Evolutionary conservation across 2,797 vertebrate genomes (phyloP).

Genomic region (Podarcis siculus): DNA sequence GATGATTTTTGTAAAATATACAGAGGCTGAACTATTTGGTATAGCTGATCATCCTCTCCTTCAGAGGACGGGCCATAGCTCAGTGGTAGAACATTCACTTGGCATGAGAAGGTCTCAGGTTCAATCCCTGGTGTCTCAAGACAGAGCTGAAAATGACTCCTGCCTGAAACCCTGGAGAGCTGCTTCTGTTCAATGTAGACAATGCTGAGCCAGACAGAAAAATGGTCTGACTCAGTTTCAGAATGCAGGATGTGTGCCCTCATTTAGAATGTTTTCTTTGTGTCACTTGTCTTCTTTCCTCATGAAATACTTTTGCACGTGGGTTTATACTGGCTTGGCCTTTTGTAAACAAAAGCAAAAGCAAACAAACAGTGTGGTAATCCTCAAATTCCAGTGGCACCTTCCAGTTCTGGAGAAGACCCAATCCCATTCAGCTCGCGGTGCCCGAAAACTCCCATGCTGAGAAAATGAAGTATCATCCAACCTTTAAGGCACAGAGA

Average conservation of each 20-base stretch:
- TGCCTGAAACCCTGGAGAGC: no score
- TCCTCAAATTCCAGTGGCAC: constrained; percentile 17
- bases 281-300: not conserved
- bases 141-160: no score
- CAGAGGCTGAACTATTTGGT: no score
- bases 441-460: constrained; percentile 25
- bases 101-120: no score
- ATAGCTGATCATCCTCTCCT: no score
- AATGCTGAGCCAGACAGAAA: no score
- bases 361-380: constrained; percentile 2
- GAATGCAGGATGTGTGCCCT: not conserved
- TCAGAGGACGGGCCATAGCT: no score
- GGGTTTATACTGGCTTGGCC: not conserved
- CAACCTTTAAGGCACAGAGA: constrained; percentile 45
- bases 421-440: not conserved
- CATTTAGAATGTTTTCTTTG: not conserved
- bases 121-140: no score
- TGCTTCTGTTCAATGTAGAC: no score
- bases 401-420: not conserved
- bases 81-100: no score
- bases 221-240: no score
- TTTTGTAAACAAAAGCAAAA: not conserved
- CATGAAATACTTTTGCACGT: not conserved
- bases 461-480: constrained; percentile 35
- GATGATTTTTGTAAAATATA: no score